A percentile compares a stretch with the other conserved stretches of the same genome.
These are phyloP conservation scores for Callopanchax toddi DNA, from an alignment of 2,113 vertebrate genomes.

Conservation along the genomic window DNA sequence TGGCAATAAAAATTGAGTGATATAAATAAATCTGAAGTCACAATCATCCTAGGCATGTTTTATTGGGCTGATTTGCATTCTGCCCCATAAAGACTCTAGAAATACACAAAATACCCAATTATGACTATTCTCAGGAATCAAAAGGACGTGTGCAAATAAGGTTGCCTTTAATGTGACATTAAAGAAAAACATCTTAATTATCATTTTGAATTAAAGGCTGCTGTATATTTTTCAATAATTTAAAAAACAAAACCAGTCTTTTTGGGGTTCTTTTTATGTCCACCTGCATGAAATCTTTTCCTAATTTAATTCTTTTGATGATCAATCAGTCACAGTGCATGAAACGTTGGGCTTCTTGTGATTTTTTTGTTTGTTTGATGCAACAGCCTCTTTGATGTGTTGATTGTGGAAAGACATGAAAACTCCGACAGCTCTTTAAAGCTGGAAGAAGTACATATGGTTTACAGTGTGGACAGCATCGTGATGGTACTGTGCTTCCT, in stretches of 20 bases:
- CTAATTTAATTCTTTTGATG: constrained; percentile 66
- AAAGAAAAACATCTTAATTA: neutral
- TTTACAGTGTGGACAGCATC: neutral
- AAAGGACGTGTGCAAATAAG: neutral
- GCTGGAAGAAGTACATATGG: constrained; percentile 22
- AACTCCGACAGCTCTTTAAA: constrained; percentile 43
- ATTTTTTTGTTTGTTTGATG: constrained; percentile 64
- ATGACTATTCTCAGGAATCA: no score
- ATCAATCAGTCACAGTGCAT: constrained; percentile 53
- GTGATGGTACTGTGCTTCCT: constrained; percentile 26
- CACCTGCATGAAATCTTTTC: constrained; percentile 43
- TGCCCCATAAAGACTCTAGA: neutral
- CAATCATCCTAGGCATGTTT: no score
- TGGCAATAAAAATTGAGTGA: neutral
- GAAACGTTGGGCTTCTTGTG: constrained; percentile 43
- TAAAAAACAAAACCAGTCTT: constrained; percentile 16
- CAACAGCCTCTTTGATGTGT: constrained; percentile 66
- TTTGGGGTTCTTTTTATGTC: constrained; percentile 8
- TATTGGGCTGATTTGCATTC: neutral
- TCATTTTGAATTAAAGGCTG: neutral
- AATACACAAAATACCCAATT: neutral
- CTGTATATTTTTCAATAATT: constrained; percentile 29
- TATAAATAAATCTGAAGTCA: no score
- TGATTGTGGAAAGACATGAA: constrained; percentile 35
- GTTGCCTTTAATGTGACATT: neutral